phyloP scores from a whole-genome alignment of 2,113 vertebrate genomes.

The Ceuthmochares aereus region DNA sequence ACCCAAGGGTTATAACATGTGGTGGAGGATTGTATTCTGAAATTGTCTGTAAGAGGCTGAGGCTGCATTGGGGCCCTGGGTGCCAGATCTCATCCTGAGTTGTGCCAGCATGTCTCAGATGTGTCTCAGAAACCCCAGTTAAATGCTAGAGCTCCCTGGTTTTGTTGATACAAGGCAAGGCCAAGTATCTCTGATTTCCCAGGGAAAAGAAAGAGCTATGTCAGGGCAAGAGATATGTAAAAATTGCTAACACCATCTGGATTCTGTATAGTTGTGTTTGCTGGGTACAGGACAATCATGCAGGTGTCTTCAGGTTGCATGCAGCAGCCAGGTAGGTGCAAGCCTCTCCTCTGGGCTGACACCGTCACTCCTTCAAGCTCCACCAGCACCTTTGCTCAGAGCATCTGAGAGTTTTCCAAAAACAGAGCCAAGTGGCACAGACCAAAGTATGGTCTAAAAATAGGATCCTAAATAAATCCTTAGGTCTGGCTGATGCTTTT shows the following conservation, averaged over 20 bases:
- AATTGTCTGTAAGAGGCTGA: not conserved
- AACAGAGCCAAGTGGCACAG: not conserved
- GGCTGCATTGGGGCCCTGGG: not conserved
- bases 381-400: not conserved
- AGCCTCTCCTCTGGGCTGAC: not conserved
- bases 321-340: not conserved
- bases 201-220: not conserved
- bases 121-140: not conserved
- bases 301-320: not conserved
- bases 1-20: not conserved
- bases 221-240: not conserved
- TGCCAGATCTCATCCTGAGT: too few relatives aligned
- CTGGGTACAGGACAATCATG: not conserved
- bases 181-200: not conserved
- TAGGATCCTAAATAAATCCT: not conserved
- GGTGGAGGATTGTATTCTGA: not conserved
- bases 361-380: not conserved
- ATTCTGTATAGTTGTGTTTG: not conserved
- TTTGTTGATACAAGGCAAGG: not conserved
- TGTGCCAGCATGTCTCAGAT: not conserved
- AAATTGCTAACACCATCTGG: not conserved
- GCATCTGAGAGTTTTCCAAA: not conserved
- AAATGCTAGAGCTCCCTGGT: not conserved
- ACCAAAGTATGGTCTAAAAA: not conserved
- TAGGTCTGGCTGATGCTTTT: not conserved